Evolutionary conservation across 2,888 invertebrate genomes (phyloP), one percentile per base, ranked within the genome.

Genomic region (Axea sp.): DNA sequence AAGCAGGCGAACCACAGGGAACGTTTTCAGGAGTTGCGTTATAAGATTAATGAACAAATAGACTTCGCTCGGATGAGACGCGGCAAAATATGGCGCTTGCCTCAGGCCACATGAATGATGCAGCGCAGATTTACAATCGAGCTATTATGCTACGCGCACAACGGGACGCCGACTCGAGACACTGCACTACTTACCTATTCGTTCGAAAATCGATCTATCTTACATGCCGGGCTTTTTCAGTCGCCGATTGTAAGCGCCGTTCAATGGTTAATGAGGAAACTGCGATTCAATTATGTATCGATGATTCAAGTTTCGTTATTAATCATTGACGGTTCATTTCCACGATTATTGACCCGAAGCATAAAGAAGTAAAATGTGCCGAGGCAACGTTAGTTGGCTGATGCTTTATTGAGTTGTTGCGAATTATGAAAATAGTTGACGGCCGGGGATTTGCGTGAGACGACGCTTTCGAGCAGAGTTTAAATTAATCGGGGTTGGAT

Each of bases 1-100:
- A 17, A 45, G 43, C 35, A 9, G 35, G 43, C 49, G 69, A 68
- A 55, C 74, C 72, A 53, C 67, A 55, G 76, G 67, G 76, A 62
- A 51, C 19, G 62, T 51, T 71, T 75, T 75, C 76, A 76, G 79
- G 77, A 79, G 84, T 83, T 83, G 80, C 82, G 80, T 83, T 84
- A 83, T 83, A 85, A 86, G 85, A 86, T 86, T 86, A 85, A 86
- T 85, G 85, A 86, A 84, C 82, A 83, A 83, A 82, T 79, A 81
- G 79, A 75, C 75, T 72, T 76, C 75, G 77, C 74, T 73, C 75
- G 78, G 81, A 82, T 82, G 81, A 82, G 83, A 81, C 77, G 77
- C 67, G 72, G 73, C 81, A 77, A 81, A 81, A 81, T 80, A 81
- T 78, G 80, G 80, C 68, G 77, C 53, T 69, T 73, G 80, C 82